phyloP scores from a whole-genome alignment of 2,888 invertebrate genomes.

The Tiliacea citrago region DNA sequence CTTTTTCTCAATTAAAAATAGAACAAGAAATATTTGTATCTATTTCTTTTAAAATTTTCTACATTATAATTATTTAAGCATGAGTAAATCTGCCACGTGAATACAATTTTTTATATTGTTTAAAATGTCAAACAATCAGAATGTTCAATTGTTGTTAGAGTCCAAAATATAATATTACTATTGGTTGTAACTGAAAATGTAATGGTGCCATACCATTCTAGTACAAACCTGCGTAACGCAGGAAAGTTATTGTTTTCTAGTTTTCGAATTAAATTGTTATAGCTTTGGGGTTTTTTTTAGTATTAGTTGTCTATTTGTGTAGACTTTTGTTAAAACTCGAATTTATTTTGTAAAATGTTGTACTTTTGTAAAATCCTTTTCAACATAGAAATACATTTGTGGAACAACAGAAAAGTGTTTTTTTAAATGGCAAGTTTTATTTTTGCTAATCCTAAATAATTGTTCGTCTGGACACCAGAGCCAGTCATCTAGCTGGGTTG shows the following conservation, averaged over 20 bases:
- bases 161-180: conserved; percentile 29
- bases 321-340: conserved; percentile 62
- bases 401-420: conserved; percentile 20
- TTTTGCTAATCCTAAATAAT: not conserved
- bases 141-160: not conserved
- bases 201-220: conserved; percentile 61
- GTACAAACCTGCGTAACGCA: conserved; percentile 51
- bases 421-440: not conserved
- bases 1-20: not conserved
- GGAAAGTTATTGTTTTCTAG: conserved; percentile 58
- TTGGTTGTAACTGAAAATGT: conserved; percentile 38
- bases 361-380: conserved; percentile 58
- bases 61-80: not conserved
- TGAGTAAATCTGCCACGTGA: not conserved
- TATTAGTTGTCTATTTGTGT: conserved; percentile 45
- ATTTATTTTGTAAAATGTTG: conserved; percentile 64
- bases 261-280: conserved; percentile 46
- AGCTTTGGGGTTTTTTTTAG: conserved; percentile 41
- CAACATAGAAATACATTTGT: conserved; percentile 55
- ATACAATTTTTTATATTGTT: not conserved
- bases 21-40: not conserved
- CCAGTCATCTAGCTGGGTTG: not conserved
- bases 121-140: conserved; percentile 25
- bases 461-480: not conserved
- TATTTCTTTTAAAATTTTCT: not conserved